Evolutionary conservation across 2,888 invertebrate genomes (phyloP), one percentile per base, ranked within the genome.

Genomic region (Xylota sylvarum): DNA sequence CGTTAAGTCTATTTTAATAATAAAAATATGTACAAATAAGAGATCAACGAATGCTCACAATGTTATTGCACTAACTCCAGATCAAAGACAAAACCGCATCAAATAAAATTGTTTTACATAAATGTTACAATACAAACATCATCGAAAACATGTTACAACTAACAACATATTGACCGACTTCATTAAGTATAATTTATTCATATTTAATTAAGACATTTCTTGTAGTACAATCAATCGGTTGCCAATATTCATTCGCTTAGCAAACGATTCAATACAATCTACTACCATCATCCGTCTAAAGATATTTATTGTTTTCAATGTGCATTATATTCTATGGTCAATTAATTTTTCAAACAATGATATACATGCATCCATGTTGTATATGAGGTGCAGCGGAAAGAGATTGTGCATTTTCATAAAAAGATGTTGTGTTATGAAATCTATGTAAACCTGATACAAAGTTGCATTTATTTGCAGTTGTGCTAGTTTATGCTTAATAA

Each of bases 221-320:
- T 17, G 19, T 48, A 9, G 19, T 19, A 48, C 19, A 48, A 48
- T 48, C 10, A 19, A 48, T 17, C 19, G 4, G 6, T 5, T 46
- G 17, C 19, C 1, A 48, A 4, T 19, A 9, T 48, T 6, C 48
- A 48, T 48, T 48, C 9, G 48, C 10, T 19, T 19, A 19, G 48
- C 48, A 43, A 73, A 62, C 27, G 32, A 73, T 52, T 62, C 30
- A 14, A 60, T 43, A 43, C 40, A 43, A 43, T 43, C 0, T n/a
- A n/a, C 40, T n/a, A 14, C 40, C 40, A 12, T 1, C 32, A 43
- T 43, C n/a, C 40, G 4, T 43, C 40, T 43, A 4, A 9, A 40
- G 37, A 40, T 40, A 12, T 40, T 40, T 40, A 4, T 12, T 40
- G 5, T 7, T 4, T 40, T 12, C 37, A 43, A 43, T n/a, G 40